Base-by-base conservation (phyloP, 2,888 invertebrate species). In the Metallyticus violacea region DNA sequence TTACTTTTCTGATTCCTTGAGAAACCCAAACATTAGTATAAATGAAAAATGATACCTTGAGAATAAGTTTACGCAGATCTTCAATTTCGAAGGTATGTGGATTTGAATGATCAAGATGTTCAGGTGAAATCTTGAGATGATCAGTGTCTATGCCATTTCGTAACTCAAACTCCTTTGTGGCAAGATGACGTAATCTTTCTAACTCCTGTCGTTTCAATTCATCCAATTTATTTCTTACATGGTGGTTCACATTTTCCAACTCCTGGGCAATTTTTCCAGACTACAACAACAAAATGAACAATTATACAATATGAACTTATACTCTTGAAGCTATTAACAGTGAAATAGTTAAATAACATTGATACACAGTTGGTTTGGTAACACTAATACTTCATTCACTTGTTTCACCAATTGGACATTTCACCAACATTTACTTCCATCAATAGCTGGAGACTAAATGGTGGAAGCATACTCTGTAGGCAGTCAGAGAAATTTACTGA, bases 61-160 rank as follows among this genome's bases (percentile, higher is more conserved):
- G 93, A 87, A 99, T 99, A 4, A 99, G 94, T 91, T 96, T 97
- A 89, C 97, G 96, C 89, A 99, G 93, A 93, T 99, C 99, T 88
- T 97, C 96, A 89, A 98, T 96, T 92, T 99, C 99, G 91, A 99
- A 99, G 0, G 97, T 97, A 89, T 98, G 96, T 1, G 96, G 96
- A 92, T 99, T 99, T 0, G 92, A 92, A 89, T 97, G 96, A 91
- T 99, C 99, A 85, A 99, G 90, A 93, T 99, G 99, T 87, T 94
- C 94, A 4, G 93, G 93, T 3, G 93, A 92, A 26, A 94, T 92
- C 90, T 94, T 94, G 25, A 95, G 91, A 88, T 94, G 94, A 6
- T 94, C 92, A 0, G 93, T 92, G 89, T 97, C 95, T 77, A 96
- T 92, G 22, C 91, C 91, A 89, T 95, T 95, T n/a, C 93, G 93